A percentile compares a stretch with the other conserved stretches of the same genome.
Conservation (phyloP, 2,888 invertebrate genomes). For the Trypoxylon attenuatum region DNA sequence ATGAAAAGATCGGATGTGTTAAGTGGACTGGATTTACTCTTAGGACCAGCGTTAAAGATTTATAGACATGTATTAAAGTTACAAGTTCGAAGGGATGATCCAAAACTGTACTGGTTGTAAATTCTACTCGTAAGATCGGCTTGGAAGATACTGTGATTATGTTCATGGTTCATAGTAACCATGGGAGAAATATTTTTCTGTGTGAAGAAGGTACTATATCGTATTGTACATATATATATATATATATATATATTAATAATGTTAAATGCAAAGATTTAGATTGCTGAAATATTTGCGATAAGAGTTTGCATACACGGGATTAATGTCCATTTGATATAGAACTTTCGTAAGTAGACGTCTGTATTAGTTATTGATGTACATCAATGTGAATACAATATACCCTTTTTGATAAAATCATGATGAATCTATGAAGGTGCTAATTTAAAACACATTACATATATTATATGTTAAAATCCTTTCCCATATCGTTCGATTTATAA, state of each 20-base stretch:
- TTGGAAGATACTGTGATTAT: too few relatives aligned
- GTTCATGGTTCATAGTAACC: too few relatives aligned
- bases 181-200: too few relatives aligned
- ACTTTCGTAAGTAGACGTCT: too few relatives aligned
- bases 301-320: too few relatives aligned
- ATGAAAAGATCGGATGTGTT: slow-evolving; percentile 90
- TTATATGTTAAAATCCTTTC: slow-evolving; percentile 28
- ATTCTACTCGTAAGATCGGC: slow-evolving; percentile 22
- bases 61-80: slow-evolving; percentile 88
- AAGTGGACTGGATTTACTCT: slow-evolving; percentile 85
- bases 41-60: slow-evolving; percentile 92
- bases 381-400: slow-evolving; percentile 4
- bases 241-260: too few relatives aligned
- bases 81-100: slow-evolving; percentile 86
- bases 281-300: too few relatives aligned
- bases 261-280: too few relatives aligned
- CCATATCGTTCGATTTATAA: too few relatives aligned
- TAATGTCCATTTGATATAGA: too few relatives aligned
- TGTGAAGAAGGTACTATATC: too few relatives aligned
- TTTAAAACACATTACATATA: slow-evolving; percentile 34
- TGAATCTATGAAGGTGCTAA: slow-evolving; percentile 31
- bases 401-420: slow-evolving; percentile 20
- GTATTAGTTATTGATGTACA: slow-evolving; percentile 2
- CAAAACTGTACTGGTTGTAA: slow-evolving; percentile 83
- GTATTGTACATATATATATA: too few relatives aligned